Evolutionary conservation across 1,140 invertebrate species (phyloP), one percentile per base, ranked within the genome.

Genomic region (Holotrichia oblita): DNA sequence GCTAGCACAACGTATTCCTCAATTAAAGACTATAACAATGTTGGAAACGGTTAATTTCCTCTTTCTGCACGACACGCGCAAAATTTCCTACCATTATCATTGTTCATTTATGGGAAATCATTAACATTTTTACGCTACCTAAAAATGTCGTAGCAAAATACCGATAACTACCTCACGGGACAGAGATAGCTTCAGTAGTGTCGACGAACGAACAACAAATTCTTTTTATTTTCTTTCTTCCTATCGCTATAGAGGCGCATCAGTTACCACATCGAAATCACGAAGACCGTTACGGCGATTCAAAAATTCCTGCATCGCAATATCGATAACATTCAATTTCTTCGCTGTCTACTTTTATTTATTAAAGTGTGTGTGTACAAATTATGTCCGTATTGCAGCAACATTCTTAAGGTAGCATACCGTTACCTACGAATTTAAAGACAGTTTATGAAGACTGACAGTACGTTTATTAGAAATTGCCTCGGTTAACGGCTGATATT

Each of bases 291-390:
- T 69, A 69, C 17, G 12, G 22, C 61, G 7, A 69, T 69, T 69
- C 61, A 22, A 69, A 69, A n/a, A 69, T 69, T 69, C 61, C 61
- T 69, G 61, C 61, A 17, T 27, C 61, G 22, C 22, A 69, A 27
- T 69, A 69, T 27, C 8, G 22, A 34, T 22, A 34, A 14, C 61
- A 34, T 69, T 22, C 17, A 69, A 69, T 69, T 69, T 12, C 61
- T 22, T 34, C 17, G 61, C 24, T 34, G 12, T 69, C 12, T 34
- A 10, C 20, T 14, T 69, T 17, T 69, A 69, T 69, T 69, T 69
- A 69, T 69, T 34, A 69, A 69, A 69, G 61, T 69, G 20, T 69
- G 61, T 69, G 20, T 69, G 61, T 69, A 69, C 20, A 34, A 24
- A 27, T 69, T 69, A 34, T 34, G 61, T 34, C 9, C 20, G 61